Evolutionary conservation across 2,113 vertebrate genomes (phyloP).

Genomic region (Saccopteryx bilineata): DNA sequence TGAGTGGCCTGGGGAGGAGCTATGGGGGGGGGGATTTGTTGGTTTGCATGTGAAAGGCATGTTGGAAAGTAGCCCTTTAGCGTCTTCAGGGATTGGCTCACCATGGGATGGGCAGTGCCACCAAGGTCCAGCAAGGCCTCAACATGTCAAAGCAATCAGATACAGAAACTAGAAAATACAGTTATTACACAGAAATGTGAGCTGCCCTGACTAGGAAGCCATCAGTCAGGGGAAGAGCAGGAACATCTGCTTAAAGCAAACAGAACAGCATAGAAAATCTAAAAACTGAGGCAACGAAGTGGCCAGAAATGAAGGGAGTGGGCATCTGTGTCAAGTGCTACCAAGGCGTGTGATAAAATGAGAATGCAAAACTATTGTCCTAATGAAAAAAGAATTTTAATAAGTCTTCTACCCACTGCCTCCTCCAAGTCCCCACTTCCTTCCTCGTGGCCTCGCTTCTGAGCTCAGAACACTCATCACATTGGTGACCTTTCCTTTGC

Average conservation of each 20-base stretch:
- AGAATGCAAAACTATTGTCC: background rate
- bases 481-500: background rate
- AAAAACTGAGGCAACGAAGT: background rate
- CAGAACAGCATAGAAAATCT: background rate
- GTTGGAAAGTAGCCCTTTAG: background rate
- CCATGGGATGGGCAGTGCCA: background rate
- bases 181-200: background rate
- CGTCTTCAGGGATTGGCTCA: background rate
- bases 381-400: background rate
- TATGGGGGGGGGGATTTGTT: background rate
- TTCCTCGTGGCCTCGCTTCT: background rate
- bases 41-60: background rate
- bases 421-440: background rate
- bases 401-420: background rate
- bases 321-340: background rate
- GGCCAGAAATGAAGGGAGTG: background rate
- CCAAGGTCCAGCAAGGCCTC: background rate
- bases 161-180: background rate
- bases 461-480: background rate
- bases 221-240: background rate
- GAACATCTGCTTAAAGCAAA: background rate
- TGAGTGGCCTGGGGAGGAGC: background rate
- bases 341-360: background rate
- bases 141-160: conserved; percentile 9
- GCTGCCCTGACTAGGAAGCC: background rate